Evolutionary conservation across 92 coral and sea anemone genomes (phyloP).

Genomic region (Meandrina meandrites): DNA sequence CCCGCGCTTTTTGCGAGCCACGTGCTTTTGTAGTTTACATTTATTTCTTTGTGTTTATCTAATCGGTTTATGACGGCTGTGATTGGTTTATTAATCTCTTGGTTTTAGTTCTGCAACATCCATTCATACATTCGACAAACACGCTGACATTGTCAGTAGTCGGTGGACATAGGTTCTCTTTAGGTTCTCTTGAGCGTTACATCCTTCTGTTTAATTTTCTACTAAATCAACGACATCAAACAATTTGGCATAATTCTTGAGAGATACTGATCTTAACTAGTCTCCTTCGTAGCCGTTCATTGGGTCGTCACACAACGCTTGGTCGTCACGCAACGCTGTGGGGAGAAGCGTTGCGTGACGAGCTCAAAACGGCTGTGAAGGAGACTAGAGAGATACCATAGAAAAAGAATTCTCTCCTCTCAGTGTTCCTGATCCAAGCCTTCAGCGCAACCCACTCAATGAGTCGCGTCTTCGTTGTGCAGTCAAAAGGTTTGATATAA

Average conservation of each 20-base stretch:
- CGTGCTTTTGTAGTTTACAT: not conserved
- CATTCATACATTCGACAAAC: no score
- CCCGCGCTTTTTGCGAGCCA: not conserved
- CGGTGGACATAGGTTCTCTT: no score
- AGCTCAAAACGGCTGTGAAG: no score
- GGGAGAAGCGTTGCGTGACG: no score
- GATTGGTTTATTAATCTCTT: no score
- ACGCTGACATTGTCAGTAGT: no score
- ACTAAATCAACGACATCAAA: not conserved
- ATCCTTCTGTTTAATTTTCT: not conserved
- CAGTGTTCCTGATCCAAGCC: not conserved
- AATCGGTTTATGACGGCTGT: not conserved
- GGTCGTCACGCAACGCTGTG: no score
- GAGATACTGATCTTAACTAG: not conserved
- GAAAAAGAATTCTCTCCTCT: not conserved
- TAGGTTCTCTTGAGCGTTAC: not conserved
- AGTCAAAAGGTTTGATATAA: not conserved
- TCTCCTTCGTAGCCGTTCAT: no score
- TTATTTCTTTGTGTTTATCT: not conserved
- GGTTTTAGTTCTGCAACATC: no score
- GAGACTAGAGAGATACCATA: no score
- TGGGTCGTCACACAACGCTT: no score
- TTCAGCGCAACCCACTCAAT: not conserved
- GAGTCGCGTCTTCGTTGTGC: not conserved
- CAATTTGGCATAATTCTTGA: not conserved